Evolutionary conservation across 2,113 vertebrate genomes (phyloP).

Genomic region (Meriones unguiculatus): DNA sequence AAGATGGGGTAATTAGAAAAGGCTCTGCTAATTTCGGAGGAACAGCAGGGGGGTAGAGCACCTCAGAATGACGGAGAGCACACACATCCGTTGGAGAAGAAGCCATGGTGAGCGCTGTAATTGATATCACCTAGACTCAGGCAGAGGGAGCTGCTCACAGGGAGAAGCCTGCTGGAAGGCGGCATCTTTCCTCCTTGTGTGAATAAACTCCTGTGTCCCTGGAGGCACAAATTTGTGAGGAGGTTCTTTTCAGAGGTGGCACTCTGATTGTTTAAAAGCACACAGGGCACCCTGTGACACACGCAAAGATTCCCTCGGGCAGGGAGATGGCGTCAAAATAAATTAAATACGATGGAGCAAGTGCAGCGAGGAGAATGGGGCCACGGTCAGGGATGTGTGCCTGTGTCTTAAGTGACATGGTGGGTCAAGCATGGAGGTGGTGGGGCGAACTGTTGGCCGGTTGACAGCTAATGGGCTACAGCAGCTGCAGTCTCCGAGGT

Average conservation of each 20-base stretch:
- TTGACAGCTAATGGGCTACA: neutral
- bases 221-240: neutral
- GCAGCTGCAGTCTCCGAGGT: neutral
- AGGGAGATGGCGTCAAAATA: neutral
- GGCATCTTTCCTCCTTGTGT: neutral
- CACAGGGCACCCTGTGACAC: neutral
- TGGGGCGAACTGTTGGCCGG: neutral
- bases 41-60: constrained; percentile 53
- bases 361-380: neutral
- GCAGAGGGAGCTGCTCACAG: neutral
- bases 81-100: neutral
- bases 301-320: neutral
- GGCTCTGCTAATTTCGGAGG: constrained; percentile 69
- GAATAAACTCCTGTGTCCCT: neutral
- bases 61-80: neutral
- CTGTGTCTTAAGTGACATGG: neutral
- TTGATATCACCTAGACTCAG: neutral
- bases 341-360: neutral
- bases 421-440: neutral
- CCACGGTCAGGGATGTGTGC: neutral
- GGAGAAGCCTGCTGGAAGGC: neutral
- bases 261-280: constrained; percentile 28
- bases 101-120: neutral
- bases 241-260: constrained; percentile 21
- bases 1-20: constrained; percentile 55